phyloP scores from a whole-genome alignment of 1,140 invertebrate genomes.

The Hylaeus volcanicus region DNA sequence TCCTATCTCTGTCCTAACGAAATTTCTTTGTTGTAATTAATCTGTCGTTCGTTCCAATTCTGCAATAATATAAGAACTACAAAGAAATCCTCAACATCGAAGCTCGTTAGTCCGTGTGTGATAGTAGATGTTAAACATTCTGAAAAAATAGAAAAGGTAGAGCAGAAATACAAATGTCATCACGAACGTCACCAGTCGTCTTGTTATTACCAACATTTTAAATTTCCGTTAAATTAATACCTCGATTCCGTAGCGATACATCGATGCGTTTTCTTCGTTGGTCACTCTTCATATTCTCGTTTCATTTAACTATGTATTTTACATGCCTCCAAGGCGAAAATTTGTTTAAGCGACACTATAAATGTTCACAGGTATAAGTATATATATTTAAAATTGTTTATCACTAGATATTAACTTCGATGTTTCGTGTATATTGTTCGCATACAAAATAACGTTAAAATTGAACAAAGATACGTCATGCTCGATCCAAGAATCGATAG shows the following conservation, averaged over 20 bases:
- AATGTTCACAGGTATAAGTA: constrained; percentile 13
- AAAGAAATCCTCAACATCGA: no score
- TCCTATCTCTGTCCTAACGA: no score
- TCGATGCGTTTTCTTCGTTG: constrained; percentile 26
- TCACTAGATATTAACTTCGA: background rate
- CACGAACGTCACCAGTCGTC: constrained; percentile 30
- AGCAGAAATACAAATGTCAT: constrained; percentile 2
- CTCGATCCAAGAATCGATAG: constrained; percentile 5
- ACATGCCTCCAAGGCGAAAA: constrained; percentile 26
- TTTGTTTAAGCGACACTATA: constrained; percentile 25
- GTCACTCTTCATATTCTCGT: constrained; percentile 9
- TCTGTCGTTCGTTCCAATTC: no score
- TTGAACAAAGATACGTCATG: background rate
- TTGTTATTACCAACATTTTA: constrained; percentile 30
- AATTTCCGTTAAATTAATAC: constrained; percentile 48
- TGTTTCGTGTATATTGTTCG: background rate
- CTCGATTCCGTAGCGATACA: constrained; percentile 27
- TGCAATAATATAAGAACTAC: no score
- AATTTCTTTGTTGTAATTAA: no score
- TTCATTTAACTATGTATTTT: constrained; percentile 14
- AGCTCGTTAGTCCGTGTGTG: no score
- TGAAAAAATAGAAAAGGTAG: no score
- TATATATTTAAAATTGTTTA: background rate
- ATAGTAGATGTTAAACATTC: no score
- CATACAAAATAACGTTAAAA: background rate